Base-by-base conservation (phyloP, 2,888 invertebrate species). In the Macrophya alboannulata region DNA sequence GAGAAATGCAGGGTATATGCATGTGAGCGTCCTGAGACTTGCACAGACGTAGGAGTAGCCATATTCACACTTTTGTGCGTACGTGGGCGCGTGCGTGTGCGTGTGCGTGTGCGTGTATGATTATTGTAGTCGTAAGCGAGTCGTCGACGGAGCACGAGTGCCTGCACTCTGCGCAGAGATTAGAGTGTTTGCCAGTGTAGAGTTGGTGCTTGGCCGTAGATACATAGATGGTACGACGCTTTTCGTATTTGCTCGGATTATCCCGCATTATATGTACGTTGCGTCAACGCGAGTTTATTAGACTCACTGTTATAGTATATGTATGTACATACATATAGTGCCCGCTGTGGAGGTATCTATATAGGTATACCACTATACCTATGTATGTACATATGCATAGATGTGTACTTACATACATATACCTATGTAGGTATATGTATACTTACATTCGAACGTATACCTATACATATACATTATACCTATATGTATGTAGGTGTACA, bases 161-260 rank as follows among this genome's bases (percentile, higher is more conserved):
- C 77, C 77, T 62, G 62, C 62, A n/a, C 40, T 62, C 59, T 40
- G 15, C 21, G 25, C 65, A 81, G 79, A 89, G 90, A 90, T 90
- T 90, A 90, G 86, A 90, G 81, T 90, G 89, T 90, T 90, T 90
- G 89, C 90, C 86, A 12, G 68, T 68, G 25, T 48, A 31, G 25
- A 83, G 87, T 81, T 62, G 37, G 43, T 40, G 43, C 43, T 62
- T 12, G 17, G 62, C 25, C 59, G 79, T 21, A 43, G 79, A 43
- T 77, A 31, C 51, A n/a, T 31, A 55, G 48, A 62, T 59, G 59
- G 62, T 21, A 59, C 59, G 37, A 59, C 59, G 48, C 88, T 89
- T 87, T 90, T 89, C 89, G 87, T 91, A 89, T 91, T 91, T 91
- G 88, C 90, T 87, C 90, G 90, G 90, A 90, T 90, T 89, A 91